Evolutionary conservation across 2,888 invertebrate genomes (phyloP).

Genomic region (Drosophila infuscata): DNA sequence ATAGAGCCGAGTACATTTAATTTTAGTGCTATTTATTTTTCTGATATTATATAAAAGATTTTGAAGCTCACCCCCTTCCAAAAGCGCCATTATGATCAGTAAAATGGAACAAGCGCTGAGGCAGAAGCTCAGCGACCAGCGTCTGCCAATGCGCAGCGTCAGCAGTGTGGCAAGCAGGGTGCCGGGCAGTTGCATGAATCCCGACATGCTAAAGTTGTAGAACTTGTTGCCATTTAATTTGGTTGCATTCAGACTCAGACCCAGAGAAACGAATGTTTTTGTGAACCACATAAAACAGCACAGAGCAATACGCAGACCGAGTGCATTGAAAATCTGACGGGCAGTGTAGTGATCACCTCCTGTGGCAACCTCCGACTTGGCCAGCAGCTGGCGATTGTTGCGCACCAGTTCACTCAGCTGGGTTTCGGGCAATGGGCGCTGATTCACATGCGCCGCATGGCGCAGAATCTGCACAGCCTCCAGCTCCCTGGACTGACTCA

Average conservation of each 20-base stretch:
- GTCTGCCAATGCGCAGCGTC: slow-evolving; percentile 88
- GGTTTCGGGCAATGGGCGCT: slow-evolving; percentile 61
- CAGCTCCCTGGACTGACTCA: slow-evolving; percentile 87
- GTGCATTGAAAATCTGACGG: slow-evolving; percentile 62
- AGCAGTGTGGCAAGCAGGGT: slow-evolving; percentile 88
- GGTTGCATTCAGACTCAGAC: slow-evolving; percentile 91
- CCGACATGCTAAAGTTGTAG: slow-evolving; percentile 88
- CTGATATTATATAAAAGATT: neutral
- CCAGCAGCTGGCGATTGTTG: slow-evolving; percentile 57
- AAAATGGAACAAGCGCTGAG: slow-evolving; percentile 87
- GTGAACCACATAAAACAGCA: slow-evolving; percentile 92
- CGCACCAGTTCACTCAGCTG: slow-evolving; percentile 58
- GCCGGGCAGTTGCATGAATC: slow-evolving; percentile 89
- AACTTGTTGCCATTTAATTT: slow-evolving; percentile 90
- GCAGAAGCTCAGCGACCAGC: slow-evolving; percentile 87
- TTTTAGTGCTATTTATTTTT: neutral
- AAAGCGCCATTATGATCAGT: slow-evolving; percentile 69
- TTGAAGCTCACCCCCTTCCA: slow-evolving; percentile 38
- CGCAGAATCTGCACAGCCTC: slow-evolving; percentile 87
- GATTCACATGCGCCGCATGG: slow-evolving; percentile 88
- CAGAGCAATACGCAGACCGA: slow-evolving; percentile 83
- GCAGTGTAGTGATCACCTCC: slow-evolving; percentile 53
- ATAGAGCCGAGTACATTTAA: neutral
- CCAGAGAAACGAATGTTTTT: slow-evolving; percentile 91
- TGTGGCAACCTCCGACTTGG: slow-evolving; percentile 10